phyloP scores from a whole-genome alignment of 2,797 vertebrate genomes.

The Syndactyla subalaris region DNA sequence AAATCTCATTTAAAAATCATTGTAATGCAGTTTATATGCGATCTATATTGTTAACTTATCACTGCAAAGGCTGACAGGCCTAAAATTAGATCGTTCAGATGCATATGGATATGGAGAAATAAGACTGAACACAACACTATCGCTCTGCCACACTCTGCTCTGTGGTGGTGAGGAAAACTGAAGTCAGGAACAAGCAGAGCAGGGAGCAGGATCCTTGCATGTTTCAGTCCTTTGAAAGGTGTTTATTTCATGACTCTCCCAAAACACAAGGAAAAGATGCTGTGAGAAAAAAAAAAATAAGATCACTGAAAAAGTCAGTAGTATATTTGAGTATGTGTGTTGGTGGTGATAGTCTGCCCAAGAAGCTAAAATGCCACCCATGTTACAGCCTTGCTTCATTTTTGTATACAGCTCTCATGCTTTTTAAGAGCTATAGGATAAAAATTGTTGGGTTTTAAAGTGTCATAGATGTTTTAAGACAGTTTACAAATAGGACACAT shows the following conservation, averaged over 20 bases:
- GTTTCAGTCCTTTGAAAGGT: neutral
- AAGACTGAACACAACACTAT: neutral
- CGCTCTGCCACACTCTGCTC: neutral
- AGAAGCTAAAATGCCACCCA: neutral
- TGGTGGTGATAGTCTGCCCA: neutral
- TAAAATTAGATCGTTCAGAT: constrained; percentile 33
- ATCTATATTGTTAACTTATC: constrained; percentile 48
- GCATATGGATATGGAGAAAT: constrained; percentile 18
- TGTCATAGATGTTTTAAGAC: neutral
- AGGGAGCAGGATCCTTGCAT: neutral
- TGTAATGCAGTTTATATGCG: constrained; percentile 16
- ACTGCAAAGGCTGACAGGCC: neutral
- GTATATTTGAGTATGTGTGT: neutral
- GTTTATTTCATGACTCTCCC: neutral
- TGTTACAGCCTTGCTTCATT: neutral
- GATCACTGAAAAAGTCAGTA: neutral
- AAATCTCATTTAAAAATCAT: constrained; percentile 63
- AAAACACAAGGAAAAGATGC: neutral
- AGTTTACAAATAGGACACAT: neutral
- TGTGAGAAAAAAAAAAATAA: neutral
- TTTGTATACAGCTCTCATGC: neutral
- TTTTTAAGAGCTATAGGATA: neutral
- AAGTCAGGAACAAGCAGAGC: neutral
- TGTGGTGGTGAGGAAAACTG: neutral
- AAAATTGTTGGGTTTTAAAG: neutral